A percentile compares a stretch with the other conserved stretches of the same genome.
Conservation (phyloP, 2,888 invertebrate species). For the Malacosoma neustria region DNA sequence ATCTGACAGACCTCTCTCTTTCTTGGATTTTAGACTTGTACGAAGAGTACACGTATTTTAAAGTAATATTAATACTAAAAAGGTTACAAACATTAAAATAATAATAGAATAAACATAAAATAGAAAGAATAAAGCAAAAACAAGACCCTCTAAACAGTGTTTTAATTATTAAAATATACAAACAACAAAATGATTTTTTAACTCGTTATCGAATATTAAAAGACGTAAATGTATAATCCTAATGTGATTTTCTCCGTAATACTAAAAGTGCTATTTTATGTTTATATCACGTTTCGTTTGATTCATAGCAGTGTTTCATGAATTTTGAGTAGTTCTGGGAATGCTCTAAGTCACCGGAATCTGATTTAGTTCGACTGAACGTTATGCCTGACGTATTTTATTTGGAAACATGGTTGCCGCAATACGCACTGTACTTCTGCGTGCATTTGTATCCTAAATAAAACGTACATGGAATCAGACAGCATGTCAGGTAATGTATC, state of each 20-base stretch:
- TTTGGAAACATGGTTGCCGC: neutral
- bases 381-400: neutral
- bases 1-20: too few species aligned
- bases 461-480: constrained; percentile 27
- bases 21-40: too few species aligned
- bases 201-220: too few species aligned
- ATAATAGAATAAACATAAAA: too few species aligned
- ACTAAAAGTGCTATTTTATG: constrained; percentile 16
- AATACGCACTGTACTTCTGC: constrained; percentile 4
- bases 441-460: constrained; percentile 26
- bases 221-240: constrained; percentile 1
- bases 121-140: too few species aligned
- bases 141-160: too few species aligned
- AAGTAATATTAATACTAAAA: too few species aligned
- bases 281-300: constrained; percentile 10
- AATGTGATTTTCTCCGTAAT: constrained; percentile 18
- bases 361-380: neutral
- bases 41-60: too few species aligned
- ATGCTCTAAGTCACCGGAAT: constrained; percentile 3
- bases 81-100: too few species aligned
- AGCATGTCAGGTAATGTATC: constrained; percentile 38
- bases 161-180: too few species aligned
- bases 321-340: constrained; percentile 9
- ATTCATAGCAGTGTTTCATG: constrained; percentile 9
- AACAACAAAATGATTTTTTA: too few species aligned